Evolutionary conservation across 2,888 invertebrate genomes (phyloP).

Genomic region (Tenthredo distinguenda): DNA sequence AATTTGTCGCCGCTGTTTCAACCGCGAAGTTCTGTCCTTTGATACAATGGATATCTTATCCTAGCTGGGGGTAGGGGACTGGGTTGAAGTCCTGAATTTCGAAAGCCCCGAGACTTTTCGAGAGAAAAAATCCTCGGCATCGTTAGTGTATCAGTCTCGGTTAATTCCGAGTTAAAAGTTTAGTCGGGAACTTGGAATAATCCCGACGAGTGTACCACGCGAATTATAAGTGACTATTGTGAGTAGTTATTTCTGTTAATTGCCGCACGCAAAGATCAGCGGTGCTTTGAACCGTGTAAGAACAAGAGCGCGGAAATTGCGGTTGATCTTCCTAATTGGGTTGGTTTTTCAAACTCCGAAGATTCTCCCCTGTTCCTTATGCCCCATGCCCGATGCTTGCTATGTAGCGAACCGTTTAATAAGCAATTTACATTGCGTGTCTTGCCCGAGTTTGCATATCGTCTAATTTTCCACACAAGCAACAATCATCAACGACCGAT

Average conservation of each 20-base stretch:
- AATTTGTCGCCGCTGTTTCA: too few species aligned
- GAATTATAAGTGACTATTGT: not conserved
- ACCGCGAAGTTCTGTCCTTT: too few species aligned
- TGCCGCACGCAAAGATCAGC: not conserved
- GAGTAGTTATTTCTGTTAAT: not conserved
- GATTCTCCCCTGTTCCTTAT: not conserved
- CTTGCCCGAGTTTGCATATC: not conserved
- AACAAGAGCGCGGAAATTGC: not conserved
- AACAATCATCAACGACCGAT: not conserved
- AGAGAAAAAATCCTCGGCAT: not conserved
- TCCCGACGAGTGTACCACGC: not conserved
- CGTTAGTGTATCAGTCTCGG: not conserved
- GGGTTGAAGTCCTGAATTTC: too few species aligned
- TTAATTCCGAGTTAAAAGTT: not conserved
- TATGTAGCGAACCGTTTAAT: not conserved
- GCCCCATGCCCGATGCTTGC: not conserved
- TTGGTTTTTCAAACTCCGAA: not conserved
- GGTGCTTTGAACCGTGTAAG: not conserved
- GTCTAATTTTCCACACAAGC: not conserved
- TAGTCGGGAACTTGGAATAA: not conserved
- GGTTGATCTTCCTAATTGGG: not conserved
- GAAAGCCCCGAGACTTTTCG: not conserved
- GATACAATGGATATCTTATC: too few species aligned
- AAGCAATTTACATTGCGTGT: not conserved
- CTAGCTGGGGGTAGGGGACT: too few species aligned